Conservation (phyloP, 2,113 vertebrate genomes). For the Ptyas mucosa region DNA sequence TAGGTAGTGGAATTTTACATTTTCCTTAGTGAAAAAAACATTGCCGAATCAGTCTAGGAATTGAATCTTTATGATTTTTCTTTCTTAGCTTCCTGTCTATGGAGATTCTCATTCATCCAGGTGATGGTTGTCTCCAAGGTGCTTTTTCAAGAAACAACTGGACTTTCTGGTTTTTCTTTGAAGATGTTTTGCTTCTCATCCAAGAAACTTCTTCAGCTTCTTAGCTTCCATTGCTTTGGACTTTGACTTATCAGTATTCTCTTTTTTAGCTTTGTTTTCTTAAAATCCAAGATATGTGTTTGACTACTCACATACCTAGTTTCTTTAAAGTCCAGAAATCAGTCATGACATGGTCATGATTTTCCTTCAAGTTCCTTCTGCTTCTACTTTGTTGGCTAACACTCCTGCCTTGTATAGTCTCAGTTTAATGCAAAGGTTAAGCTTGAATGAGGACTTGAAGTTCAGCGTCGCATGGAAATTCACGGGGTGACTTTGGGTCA, state of each 20-base stretch:
- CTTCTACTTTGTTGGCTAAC: neutral
- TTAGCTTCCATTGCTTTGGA: neutral
- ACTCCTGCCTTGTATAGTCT: neutral
- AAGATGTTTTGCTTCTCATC: too few relatives aligned
- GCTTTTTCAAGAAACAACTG: too few relatives aligned
- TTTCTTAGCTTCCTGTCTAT: neutral
- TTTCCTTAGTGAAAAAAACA: neutral
- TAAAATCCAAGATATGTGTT: neutral
- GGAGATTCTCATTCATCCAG: too few relatives aligned
- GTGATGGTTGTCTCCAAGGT: too few relatives aligned
- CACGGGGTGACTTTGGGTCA: neutral
- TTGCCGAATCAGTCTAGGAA: neutral
- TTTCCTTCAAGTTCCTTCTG: neutral
- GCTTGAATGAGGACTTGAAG: neutral
- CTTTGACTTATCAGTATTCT: neutral
- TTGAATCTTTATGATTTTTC: neutral
- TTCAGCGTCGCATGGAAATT: neutral
- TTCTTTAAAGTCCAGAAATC: neutral
- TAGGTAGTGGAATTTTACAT: neutral
- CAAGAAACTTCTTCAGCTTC: too few relatives aligned
- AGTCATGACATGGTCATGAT: neutral
- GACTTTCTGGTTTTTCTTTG: too few relatives aligned
- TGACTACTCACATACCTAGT: neutral
- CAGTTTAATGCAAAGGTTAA: neutral
- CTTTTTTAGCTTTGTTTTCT: neutral